Percentiles rank a stretch among this genome's conserved stretches.
These are phyloP conservation scores for Lathronympha strigana DNA, from an alignment of 2,888 invertebrate species.

Conservation along the genomic window DNA sequence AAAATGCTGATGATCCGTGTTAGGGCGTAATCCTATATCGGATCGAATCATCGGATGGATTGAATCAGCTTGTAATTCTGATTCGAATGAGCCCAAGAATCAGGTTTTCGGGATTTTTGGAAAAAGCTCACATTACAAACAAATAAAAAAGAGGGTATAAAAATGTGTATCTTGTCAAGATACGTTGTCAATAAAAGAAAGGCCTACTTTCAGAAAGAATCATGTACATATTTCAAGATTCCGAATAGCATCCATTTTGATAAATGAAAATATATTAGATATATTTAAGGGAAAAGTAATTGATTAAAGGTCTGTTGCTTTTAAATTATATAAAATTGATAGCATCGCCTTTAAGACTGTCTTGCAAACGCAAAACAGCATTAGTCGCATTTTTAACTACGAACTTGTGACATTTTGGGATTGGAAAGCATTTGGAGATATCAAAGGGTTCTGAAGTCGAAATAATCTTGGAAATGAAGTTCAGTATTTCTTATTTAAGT, in stretches of 20 bases:
- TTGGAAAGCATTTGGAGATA: not conserved
- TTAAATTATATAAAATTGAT: conserved; percentile 18
- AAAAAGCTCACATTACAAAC: no score
- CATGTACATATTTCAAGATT: conserved; percentile 11
- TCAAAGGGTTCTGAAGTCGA: not conserved
- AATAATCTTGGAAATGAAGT: not conserved
- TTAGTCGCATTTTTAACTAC: not conserved
- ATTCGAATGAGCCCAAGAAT: no score
- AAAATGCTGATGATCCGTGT: no score
- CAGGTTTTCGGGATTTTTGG: no score
- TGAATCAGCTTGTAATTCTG: no score
- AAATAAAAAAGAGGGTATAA: no score
- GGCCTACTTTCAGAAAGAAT: not conserved
- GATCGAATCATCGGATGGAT: no score
- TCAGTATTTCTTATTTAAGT: not conserved
- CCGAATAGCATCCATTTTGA: conserved; percentile 7
- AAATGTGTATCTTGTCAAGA: no score
- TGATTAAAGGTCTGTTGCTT: conserved; percentile 17
- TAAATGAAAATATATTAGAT: conserved; percentile 9
- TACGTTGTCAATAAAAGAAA: not conserved
- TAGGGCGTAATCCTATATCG: no score
- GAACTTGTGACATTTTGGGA: not conserved
- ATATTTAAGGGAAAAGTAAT: conserved; percentile 21
- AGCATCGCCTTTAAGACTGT: conserved; percentile 7
- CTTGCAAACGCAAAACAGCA: not conserved